Evolutionary conservation across 2,113 vertebrate genomes (phyloP).

Genomic region (Esox niger): DNA sequence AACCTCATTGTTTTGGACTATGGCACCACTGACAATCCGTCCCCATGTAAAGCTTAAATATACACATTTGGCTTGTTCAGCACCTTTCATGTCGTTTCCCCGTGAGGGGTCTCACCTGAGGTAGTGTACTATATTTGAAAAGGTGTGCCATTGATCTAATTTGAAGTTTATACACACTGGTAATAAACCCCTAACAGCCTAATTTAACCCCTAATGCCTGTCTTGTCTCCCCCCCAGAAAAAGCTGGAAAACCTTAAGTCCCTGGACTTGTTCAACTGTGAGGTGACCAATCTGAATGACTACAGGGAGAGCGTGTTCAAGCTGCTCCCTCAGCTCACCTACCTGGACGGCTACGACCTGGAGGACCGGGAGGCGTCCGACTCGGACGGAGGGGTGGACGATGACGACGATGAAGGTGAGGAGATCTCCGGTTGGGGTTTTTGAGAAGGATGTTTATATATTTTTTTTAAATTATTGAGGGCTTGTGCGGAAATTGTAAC

Average conservation of each 20-base stretch:
- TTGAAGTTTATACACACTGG: neutral
- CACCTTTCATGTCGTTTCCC: no score
- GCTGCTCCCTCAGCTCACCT: constrained; percentile 86
- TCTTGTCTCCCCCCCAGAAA: constrained; percentile 73
- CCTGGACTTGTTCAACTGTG: constrained; percentile 92
- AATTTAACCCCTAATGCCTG: neutral
- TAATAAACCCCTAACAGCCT: neutral
- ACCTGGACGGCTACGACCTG: constrained; percentile 87
- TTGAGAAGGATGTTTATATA: no score
- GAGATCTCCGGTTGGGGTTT: no score
- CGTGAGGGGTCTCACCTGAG: neutral
- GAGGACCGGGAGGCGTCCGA: constrained; percentile 85
- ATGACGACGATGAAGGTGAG: constrained; percentile 78
- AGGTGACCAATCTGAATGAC: constrained; percentile 88
- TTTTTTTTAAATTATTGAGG: neutral
- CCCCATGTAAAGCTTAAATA: neutral
- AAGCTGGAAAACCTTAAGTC: constrained; percentile 88
- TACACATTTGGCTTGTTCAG: neutral
- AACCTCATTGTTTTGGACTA: neutral
- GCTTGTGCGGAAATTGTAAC: neutral
- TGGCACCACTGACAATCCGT: no score
- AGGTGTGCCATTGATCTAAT: neutral
- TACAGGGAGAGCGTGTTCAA: constrained; percentile 91
- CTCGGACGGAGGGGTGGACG: constrained; percentile 84
- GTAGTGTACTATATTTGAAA: neutral